Evolutionary conservation across 2,888 invertebrate species (phyloP).

Genomic region (Spialia ferax): DNA sequence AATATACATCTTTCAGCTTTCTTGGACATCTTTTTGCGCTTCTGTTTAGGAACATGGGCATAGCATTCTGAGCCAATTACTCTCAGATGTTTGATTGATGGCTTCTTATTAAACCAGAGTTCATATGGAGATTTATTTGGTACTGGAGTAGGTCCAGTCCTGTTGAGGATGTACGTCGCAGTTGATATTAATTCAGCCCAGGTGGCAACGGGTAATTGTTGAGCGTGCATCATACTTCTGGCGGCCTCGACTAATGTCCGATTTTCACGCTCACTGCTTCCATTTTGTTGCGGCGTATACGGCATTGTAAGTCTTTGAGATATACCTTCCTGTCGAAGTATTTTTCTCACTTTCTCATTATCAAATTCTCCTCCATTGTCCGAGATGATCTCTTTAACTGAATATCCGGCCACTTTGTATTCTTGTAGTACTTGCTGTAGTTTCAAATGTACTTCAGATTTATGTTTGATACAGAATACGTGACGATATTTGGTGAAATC

Average conservation of each 20-base stretch:
- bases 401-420: slow-evolving; percentile 4
- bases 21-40: too few species aligned
- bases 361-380: slow-evolving; percentile 4
- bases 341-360: not conserved
- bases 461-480: slow-evolving; percentile 4
- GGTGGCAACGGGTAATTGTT: slow-evolving; percentile 33
- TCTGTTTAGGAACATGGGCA: too few species aligned
- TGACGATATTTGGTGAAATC: slow-evolving; percentile 4
- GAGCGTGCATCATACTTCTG: slow-evolving; percentile 37
- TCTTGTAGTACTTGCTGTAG: slow-evolving; percentile 2
- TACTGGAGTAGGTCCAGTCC: slow-evolving; percentile 45
- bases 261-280: slow-evolving; percentile 47
- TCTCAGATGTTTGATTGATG: too few species aligned
- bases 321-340: not conserved
- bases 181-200: slow-evolving; percentile 42
- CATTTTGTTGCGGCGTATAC: slow-evolving; percentile 51
- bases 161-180: slow-evolving; percentile 44
- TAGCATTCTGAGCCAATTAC: too few species aligned
- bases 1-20: too few species aligned
- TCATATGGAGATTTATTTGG: slow-evolving; percentile 51
- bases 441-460: slow-evolving; percentile 4
- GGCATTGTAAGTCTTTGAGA: slow-evolving; percentile 36
- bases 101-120: slow-evolving; percentile 46
- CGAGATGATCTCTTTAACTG: slow-evolving; percentile 2
- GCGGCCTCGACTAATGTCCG: slow-evolving; percentile 45